phyloP scores from a whole-genome alignment of 2,797 vertebrate genomes.

The Triplophysa bombifrons region DNA sequence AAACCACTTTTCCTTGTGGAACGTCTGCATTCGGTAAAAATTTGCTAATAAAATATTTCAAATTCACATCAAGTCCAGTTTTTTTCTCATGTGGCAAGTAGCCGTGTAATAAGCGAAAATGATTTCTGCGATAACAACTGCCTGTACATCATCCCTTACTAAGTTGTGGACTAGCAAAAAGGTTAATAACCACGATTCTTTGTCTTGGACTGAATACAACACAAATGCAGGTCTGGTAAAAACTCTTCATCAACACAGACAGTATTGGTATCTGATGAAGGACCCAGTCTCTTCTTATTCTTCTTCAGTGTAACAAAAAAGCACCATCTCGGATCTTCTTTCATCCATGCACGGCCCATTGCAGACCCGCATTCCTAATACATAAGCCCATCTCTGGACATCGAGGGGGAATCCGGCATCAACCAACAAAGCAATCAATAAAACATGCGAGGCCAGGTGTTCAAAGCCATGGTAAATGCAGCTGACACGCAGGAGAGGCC shows the following conservation, averaged over 20 bases:
- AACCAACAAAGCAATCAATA: conserved; percentile 80
- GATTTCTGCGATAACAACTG: too few relatives aligned
- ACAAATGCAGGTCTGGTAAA: not conserved
- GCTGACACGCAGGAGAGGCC: conserved; percentile 68
- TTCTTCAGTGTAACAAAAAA: conserved; percentile 59
- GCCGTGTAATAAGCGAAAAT: too few relatives aligned
- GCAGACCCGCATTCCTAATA: conserved; percentile 73
- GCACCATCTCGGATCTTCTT: conserved; percentile 47
- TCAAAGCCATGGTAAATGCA: conserved; percentile 81
- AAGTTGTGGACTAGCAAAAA: not conserved
- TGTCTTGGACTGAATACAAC: not conserved
- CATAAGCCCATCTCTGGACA: conserved; percentile 73
- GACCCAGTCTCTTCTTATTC: conserved; percentile 55
- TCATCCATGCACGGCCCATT: conserved; percentile 55
- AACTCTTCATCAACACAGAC: not conserved
- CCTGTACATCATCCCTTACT: too few relatives aligned
- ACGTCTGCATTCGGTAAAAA: too few relatives aligned
- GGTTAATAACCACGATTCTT: not conserved
- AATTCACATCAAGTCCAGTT: too few relatives aligned
- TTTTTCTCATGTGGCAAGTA: too few relatives aligned
- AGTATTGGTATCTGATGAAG: conserved; percentile 61
- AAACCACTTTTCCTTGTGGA: too few relatives aligned
- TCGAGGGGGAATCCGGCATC: conserved; percentile 74
- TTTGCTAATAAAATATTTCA: too few relatives aligned
- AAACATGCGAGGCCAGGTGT: conserved; percentile 73